These are phyloP conservation scores for Gymnopithys bicolor DNA, from an alignment of 2,797 vertebrate genomes.

Conservation along the genomic window DNA sequence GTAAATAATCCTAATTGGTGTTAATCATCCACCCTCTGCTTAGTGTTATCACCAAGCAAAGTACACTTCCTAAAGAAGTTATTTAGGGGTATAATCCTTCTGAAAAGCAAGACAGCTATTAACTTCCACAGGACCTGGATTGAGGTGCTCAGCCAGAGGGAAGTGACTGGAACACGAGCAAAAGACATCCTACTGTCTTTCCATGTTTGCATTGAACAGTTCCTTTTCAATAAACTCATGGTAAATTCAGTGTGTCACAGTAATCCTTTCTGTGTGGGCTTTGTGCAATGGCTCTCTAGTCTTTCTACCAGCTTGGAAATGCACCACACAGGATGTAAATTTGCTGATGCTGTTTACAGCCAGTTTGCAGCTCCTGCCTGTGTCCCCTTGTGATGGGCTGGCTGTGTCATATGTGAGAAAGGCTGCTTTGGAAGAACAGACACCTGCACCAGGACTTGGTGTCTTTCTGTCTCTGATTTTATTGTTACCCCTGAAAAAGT, in stretches of 20 bases:
- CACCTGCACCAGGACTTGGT: background rate
- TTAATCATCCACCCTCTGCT: conserved; percentile 56
- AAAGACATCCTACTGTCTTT: background rate
- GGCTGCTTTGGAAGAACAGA: background rate
- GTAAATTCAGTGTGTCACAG: background rate
- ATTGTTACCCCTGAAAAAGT: background rate
- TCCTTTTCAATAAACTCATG: background rate
- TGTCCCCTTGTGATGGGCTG: background rate
- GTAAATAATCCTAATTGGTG: conserved; percentile 62
- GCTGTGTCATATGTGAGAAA: background rate
- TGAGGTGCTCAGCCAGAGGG: background rate
- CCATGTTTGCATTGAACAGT: background rate
- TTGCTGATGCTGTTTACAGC: background rate
- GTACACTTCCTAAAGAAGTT: conserved; percentile 58
- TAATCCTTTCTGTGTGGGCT: background rate
- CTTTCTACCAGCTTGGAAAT: background rate
- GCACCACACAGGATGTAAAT: background rate
- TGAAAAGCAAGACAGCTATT: conserved; percentile 37
- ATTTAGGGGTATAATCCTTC: conserved; percentile 51
- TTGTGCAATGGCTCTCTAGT: background rate
- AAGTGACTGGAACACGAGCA: background rate
- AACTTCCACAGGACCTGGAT: conserved; percentile 19
- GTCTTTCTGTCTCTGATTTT: background rate
- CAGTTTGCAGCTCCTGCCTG: background rate
- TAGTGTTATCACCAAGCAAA: conserved; percentile 50